Evolutionary conservation across 2,797 vertebrate species (phyloP), one percentile per base, ranked within the genome.

Genomic region (Gallinago stenura): DNA sequence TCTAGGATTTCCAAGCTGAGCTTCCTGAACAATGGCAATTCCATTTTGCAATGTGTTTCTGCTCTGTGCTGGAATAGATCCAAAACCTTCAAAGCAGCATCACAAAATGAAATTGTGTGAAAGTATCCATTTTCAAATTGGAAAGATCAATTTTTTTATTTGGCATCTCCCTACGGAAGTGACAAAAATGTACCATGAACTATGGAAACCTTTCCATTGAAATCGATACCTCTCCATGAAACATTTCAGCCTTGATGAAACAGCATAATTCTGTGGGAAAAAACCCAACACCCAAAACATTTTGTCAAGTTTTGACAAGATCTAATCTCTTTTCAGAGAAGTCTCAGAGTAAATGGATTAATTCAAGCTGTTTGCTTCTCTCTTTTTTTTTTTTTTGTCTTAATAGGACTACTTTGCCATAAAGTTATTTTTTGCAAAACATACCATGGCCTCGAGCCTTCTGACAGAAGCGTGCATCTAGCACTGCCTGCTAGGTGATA

Each of bases 251-350:
- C 31, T 57, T 41, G 60, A 77, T 77, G 43, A 18, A 86, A 58
- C 22, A 68, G 48, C 18, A 17, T 13, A 35, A 78, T 94, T 91
- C 45, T 35, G 22, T 30, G 56, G 35, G 5, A 61, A 58, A 31
- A 4, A 0, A 0, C 5, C 3, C 4, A 43, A 24, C 22, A 82
- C n/a, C 24, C 65, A 75, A 73, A 94, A 54, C 26, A 78, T 91
- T 90, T 88, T 88, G 37, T 86, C 61, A 78, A 45, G 69, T 86
- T 88, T 91, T 94, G 83, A 88, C 54, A 94, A 81, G 28, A 46
- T 90, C 16, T 78, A 65, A 21, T 86, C 18, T 91, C 39, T 89
- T 89, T 87, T 83, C 41, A 53, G 76, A 83, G 33, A 61, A 64
- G 6, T 94, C 45, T 91, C 11, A 31, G n/a, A 80, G 56, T 62